These are phyloP conservation scores for Xyrichtys novacula DNA, from an alignment of 2,797 vertebrate species.

Conservation along the genomic window DNA sequence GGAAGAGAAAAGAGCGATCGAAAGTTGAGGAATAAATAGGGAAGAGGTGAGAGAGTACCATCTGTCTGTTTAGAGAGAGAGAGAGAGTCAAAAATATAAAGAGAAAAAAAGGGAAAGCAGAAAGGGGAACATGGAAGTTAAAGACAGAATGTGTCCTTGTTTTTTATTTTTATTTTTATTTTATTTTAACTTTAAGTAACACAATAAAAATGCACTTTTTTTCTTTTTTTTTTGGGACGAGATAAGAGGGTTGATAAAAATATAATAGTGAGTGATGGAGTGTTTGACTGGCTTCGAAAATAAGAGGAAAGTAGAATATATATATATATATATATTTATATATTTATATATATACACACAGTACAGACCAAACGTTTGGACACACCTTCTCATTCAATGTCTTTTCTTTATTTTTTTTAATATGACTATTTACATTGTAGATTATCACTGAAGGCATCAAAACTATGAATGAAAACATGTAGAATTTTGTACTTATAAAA, in stretches of 20 bases:
- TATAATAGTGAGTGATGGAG: not conserved
- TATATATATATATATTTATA: too few species aligned
- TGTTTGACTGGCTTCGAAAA: not conserved
- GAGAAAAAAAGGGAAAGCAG: not conserved
- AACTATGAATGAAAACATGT: too few species aligned
- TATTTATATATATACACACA: too few species aligned
- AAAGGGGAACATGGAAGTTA: not conserved
- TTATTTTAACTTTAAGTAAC: slow-evolving; percentile 3
- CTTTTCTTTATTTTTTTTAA: too few species aligned
- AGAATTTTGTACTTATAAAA: too few species aligned
- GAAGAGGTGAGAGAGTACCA: slow-evolving; percentile 35
- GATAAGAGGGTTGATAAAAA: not conserved
- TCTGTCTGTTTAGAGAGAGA: slow-evolving; percentile 52
- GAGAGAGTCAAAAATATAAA: too few species aligned
- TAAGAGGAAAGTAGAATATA: too few species aligned
- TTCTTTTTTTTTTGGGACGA: not conserved
- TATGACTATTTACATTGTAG: too few species aligned
- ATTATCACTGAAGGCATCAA: too few species aligned
- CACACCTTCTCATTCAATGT: too few species aligned
- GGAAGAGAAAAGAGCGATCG: slow-evolving; percentile 16
- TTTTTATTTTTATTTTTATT: too few species aligned
- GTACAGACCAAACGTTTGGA: too few species aligned
- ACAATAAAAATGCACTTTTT: not conserved
- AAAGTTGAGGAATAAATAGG: slow-evolving; percentile 26
- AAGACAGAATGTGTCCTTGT: not conserved